Percentiles rank a stretch among this genome's conserved stretches.
Evolutionary conservation across 1,140 invertebrate species (phyloP).

Genomic region (Anagrus nilaparvatae): DNA sequence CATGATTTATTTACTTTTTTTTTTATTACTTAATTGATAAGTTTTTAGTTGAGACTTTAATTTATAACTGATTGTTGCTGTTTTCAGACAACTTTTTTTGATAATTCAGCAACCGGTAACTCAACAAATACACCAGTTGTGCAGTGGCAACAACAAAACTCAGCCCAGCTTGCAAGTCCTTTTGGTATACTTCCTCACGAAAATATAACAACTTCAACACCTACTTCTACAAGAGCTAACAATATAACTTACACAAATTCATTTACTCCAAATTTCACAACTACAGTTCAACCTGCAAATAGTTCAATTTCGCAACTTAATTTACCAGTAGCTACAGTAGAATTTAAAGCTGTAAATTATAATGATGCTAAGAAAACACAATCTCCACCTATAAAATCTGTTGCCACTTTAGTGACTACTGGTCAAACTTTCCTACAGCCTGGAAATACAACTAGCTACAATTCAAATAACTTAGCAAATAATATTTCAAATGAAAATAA

Average conservation of each 20-base stretch:
- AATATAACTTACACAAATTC: slow-evolving; percentile 51
- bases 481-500: slow-evolving; percentile 27
- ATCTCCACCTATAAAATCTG: slow-evolving; percentile 46
- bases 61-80: background rate
- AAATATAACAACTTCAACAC: slow-evolving; percentile 57
- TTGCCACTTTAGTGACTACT: slow-evolving; percentile 33
- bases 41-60: background rate
- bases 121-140: slow-evolving; percentile 42
- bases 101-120: slow-evolving; percentile 45
- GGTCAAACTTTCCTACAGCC: slow-evolving; percentile 50
- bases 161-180: slow-evolving; percentile 55
- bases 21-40: background rate
- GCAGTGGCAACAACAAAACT: slow-evolving; percentile 45
- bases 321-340: slow-evolving; percentile 41
- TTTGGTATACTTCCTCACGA: slow-evolving; percentile 70
- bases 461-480: slow-evolving; percentile 27
- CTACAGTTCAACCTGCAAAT: slow-evolving; percentile 50
- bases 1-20: background rate
- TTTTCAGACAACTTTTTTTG: slow-evolving; percentile 46
- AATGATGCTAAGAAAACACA: slow-evolving; percentile 35
- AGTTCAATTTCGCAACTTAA: slow-evolving; percentile 52
- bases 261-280: slow-evolving; percentile 55
- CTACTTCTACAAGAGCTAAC: slow-evolving; percentile 42
- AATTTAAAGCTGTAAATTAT: slow-evolving; percentile 28
- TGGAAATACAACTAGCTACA: slow-evolving; percentile 46